A percentile compares a stretch with the other conserved stretches of the same genome.
These are phyloP conservation scores for Gonioctena quinquepunctata DNA, from an alignment of 1,140 invertebrate genomes.

Conservation along the genomic window DNA sequence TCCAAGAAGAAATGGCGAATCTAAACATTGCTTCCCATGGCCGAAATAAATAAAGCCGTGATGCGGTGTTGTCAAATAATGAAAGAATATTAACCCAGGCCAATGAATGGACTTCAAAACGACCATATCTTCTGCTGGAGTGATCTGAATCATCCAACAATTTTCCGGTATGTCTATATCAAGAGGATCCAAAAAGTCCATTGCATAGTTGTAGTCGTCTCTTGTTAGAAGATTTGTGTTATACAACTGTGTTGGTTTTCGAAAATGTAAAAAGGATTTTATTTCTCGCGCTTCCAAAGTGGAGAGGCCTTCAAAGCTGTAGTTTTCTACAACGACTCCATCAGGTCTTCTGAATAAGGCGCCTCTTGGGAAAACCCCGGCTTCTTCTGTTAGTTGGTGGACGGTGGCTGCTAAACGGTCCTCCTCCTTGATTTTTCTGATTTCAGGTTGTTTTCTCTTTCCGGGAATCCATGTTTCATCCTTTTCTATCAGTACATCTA, in stretches of 20 bases:
- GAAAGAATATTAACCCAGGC: conserved; percentile 76
- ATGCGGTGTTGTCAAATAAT: conserved; percentile 67
- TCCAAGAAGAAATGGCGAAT: conserved; percentile 71
- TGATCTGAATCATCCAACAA: conserved; percentile 67
- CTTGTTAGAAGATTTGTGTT: conserved; percentile 72
- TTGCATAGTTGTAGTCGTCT: conserved; percentile 75
- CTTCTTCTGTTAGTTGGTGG: conserved; percentile 69
- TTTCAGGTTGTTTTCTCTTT: conserved; percentile 44
- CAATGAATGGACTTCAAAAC: conserved; percentile 72
- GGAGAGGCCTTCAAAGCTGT: conserved; percentile 67
- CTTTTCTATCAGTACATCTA: conserved; percentile 57
- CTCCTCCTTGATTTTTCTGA: conserved; percentile 72
- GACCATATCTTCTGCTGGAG: conserved; percentile 60
- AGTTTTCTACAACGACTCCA: conserved; percentile 68
- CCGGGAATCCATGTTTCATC: conserved; percentile 44
- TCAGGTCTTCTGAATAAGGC: conserved; percentile 69
- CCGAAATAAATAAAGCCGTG: conserved; percentile 75
- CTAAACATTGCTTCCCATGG: conserved; percentile 72
- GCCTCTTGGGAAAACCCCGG: conserved; percentile 71
- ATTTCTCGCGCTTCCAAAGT: conserved; percentile 63
- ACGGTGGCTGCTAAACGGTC: conserved; percentile 71
- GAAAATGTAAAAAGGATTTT: conserved; percentile 70
- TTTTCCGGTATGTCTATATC: conserved; percentile 67
- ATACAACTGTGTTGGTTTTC: conserved; percentile 68
- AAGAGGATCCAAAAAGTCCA: conserved; percentile 73